Percentiles rank a stretch among this genome's conserved stretches.
phyloP scores from a whole-genome alignment of 2,113 vertebrate genomes.

The Alaudala cheleensis region DNA sequence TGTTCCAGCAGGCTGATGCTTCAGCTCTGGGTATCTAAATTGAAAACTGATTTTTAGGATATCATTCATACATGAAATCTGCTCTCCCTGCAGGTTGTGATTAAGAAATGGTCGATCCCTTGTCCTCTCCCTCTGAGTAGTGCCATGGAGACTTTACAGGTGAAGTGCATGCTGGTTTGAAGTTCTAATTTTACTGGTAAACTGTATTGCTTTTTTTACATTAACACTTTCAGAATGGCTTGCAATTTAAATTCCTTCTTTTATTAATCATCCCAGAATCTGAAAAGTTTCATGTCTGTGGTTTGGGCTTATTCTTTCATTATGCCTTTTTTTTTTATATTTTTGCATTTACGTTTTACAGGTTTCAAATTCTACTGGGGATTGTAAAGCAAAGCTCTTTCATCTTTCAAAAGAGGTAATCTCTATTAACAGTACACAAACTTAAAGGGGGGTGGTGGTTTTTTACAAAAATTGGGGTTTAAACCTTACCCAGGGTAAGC shows the following conservation, averaged over 20 bases:
- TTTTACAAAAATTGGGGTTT: background rate
- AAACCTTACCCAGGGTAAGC: background rate
- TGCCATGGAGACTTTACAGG: conserved; percentile 64
- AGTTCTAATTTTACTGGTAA: conserved; percentile 41
- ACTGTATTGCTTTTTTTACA: conserved; percentile 11
- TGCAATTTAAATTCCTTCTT: conserved; percentile 38
- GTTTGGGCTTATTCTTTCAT: conserved; percentile 12
- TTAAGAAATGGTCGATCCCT: conserved; percentile 92
- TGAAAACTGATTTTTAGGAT: background rate
- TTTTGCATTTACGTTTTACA: conserved; percentile 71
- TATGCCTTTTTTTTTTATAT: background rate
- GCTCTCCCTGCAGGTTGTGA: conserved; percentile 78
- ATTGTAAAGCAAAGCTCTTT: conserved; percentile 89
- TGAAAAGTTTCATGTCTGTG: background rate
- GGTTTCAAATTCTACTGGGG: conserved; percentile 83
- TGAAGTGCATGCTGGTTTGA: conserved; percentile 42
- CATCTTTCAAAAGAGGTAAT: conserved; percentile 89
- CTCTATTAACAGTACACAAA: conserved; percentile 2
- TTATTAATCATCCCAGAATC: conserved; percentile 18
- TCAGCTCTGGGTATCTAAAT: background rate
- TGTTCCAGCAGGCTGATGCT: background rate
- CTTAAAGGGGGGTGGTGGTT: background rate
- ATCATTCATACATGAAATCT: background rate
- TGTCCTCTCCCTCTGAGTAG: conserved; percentile 85
- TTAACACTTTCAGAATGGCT: background rate